These are phyloP conservation scores for Aptenodytes patagonicus DNA, from an alignment of 2,113 vertebrate genomes.

Conservation along the genomic window DNA sequence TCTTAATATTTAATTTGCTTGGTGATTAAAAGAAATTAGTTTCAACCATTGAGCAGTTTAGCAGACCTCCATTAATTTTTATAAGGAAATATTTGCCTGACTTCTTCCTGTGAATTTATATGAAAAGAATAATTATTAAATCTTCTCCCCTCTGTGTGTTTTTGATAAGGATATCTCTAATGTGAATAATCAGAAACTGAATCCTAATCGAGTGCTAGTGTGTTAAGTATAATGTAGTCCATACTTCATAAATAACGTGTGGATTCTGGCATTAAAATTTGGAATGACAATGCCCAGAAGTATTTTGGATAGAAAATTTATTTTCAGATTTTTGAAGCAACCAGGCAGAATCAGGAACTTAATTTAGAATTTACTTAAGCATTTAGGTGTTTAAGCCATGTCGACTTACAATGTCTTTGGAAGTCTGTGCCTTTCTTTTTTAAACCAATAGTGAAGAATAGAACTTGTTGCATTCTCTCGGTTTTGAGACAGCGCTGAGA, in stretches of 20 bases:
- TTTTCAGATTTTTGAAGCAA: background rate
- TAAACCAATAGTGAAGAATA: background rate
- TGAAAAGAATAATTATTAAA: conserved; percentile 4
- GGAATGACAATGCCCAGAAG: background rate
- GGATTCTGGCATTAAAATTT: background rate
- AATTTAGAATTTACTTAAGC: background rate
- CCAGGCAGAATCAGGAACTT: background rate
- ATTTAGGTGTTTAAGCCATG: background rate
- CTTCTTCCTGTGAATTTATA: background rate
- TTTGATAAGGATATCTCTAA: background rate
- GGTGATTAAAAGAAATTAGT: conserved; percentile 30
- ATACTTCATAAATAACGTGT: background rate
- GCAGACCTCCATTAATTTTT: conserved; percentile 21
- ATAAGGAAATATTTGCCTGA: conserved; percentile 4
- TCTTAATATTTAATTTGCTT: conserved; percentile 43
- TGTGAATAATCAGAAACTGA: conserved; percentile 2
- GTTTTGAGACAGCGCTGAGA: background rate
- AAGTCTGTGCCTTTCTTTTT: background rate
- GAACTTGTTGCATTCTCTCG: background rate
- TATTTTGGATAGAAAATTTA: background rate
- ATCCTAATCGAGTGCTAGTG: background rate
- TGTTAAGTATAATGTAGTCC: background rate
- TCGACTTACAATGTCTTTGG: background rate
- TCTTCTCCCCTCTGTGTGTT: background rate
- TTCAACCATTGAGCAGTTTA: conserved; percentile 44